A percentile compares a stretch with the other conserved stretches of the same genome.
phyloP scores from a whole-genome alignment of 2,113 vertebrate genomes.

The Labeo rohita region DNA sequence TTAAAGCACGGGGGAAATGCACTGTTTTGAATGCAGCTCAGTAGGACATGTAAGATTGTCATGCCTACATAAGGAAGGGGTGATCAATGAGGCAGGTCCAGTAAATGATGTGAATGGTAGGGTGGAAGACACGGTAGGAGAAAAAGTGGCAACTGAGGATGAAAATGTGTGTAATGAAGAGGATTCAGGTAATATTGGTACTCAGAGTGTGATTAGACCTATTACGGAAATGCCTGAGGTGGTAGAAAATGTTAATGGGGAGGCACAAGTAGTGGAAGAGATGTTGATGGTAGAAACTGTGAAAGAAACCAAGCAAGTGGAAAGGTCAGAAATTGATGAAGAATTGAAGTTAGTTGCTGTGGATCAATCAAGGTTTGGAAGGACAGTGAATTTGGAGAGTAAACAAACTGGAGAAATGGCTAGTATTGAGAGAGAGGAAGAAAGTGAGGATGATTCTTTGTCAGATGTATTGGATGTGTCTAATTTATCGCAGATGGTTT shows the following conservation, averaged over 20 bases:
- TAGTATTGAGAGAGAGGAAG: not conserved
- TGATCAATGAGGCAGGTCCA: no score
- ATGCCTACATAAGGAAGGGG: not conserved
- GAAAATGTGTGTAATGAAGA: no score
- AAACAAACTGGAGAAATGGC: not conserved
- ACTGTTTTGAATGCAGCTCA: not conserved
- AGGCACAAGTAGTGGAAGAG: no score
- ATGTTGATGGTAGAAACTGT: not conserved
- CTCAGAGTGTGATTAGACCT: no score
- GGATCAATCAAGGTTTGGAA: not conserved
- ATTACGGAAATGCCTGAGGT: no score
- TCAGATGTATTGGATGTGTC: not conserved
- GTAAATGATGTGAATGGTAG: no score
- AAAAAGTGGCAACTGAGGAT: no score
- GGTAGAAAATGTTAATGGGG: no score
- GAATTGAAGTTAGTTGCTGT: not conserved
- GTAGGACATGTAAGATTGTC: not conserved
- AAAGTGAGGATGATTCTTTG: not conserved
- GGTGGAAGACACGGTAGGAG: no score
- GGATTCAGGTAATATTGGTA: no score
- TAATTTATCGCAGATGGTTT: not conserved
- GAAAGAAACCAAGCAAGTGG: not conserved
- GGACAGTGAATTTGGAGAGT: not conserved
- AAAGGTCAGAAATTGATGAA: not conserved
- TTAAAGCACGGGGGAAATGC: not conserved